phyloP scores from a whole-genome alignment of 1,140 invertebrate genomes.

The Grapholita molesta region DNA sequence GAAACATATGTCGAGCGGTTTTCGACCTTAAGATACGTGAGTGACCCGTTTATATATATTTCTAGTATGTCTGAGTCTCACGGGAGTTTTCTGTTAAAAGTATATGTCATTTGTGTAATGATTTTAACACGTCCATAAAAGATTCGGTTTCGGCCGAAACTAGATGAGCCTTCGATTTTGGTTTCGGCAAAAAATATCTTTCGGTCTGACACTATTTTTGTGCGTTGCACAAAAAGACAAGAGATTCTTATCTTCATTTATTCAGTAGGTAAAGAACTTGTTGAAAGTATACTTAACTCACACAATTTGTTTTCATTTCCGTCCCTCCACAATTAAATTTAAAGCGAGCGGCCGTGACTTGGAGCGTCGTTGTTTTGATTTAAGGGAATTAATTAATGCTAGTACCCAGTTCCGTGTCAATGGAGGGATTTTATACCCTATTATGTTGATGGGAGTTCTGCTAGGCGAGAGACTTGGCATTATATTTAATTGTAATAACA shows the following conservation, averaged over 20 bases:
- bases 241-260: background rate
- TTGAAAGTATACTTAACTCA: background rate
- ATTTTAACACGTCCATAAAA: no score
- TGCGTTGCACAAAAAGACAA: background rate
- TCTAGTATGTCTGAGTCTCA: no score
- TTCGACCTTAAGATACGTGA: no score
- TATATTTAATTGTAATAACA: background rate
- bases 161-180: no score
- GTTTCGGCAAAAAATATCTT: no score
- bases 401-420: background rate
- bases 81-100: no score
- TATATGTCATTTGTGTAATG: no score
- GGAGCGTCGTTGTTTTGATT: conserved; percentile 17
- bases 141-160: no score
- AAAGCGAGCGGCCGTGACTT: conserved; percentile 4
- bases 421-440: background rate
- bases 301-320: background rate
- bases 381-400: conserved; percentile 17
- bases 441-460: background rate
- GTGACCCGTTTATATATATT: no score
- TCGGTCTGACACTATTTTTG: no score
- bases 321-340: conserved; percentile 14
- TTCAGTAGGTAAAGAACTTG: background rate
- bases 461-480: background rate
- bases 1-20: no score